A percentile compares a stretch with the other conserved stretches of the same genome.
Evolutionary conservation across 2,888 invertebrate genomes (phyloP).

Genomic region (Phoenoteleia sp.): DNA sequence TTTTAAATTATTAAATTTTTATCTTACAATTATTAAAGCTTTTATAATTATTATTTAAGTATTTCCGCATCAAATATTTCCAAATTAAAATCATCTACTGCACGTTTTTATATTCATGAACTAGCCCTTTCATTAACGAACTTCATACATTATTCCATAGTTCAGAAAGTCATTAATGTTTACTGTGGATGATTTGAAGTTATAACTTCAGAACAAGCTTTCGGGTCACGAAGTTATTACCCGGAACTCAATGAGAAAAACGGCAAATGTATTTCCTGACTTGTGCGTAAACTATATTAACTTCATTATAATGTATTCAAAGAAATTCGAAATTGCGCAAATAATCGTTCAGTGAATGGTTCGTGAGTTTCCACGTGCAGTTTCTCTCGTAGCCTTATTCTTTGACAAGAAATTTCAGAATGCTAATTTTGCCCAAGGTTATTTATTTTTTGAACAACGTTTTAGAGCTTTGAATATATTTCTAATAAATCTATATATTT

Average conservation of each 20-base stretch:
- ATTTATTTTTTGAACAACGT: too few species aligned
- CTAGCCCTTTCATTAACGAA: neutral
- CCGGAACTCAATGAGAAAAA: constrained; percentile 2
- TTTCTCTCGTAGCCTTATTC: neutral
- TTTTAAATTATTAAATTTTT: too few species aligned
- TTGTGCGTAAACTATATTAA: neutral
- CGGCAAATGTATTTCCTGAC: neutral
- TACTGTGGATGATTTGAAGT: neutral
- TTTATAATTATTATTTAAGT: too few species aligned
- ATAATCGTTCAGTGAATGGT: neutral
- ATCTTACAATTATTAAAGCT: too few species aligned
- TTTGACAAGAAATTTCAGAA: neutral
- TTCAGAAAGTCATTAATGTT: neutral
- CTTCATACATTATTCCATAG: neutral
- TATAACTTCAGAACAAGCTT: constrained; percentile 4
- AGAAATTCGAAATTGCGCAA: constrained; percentile 8
- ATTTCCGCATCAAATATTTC: too few species aligned
- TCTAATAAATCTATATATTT: too few species aligned
- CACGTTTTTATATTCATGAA: neutral
- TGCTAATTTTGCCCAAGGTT: neutral
- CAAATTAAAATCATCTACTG: neutral
- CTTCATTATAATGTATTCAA: neutral
- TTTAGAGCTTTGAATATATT: too few species aligned
- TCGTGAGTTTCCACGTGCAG: neutral
- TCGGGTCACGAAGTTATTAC: neutral